A percentile compares a stretch with the other conserved stretches of the same genome.
Evolutionary conservation across 1,140 invertebrate species (phyloP).

Genomic region (Linepithema humile): DNA sequence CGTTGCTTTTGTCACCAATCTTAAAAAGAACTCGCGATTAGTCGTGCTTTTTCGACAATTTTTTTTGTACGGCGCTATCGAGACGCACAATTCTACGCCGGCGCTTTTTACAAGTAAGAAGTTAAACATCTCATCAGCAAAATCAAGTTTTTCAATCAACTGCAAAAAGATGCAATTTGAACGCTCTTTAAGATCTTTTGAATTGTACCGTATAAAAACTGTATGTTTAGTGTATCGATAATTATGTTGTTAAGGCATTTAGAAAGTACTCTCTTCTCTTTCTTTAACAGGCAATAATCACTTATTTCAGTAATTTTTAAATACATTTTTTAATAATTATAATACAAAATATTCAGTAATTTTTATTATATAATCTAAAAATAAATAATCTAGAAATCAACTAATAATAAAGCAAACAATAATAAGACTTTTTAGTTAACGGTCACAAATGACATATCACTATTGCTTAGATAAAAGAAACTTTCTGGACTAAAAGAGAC

Average conservation of each 20-base stretch:
- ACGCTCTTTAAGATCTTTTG: background rate
- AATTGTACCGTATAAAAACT: background rate
- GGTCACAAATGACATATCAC: too few relatives aligned
- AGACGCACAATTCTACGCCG: conserved; percentile 20
- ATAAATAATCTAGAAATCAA: too few relatives aligned
- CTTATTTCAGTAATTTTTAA: background rate
- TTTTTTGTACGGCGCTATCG: conserved; percentile 39
- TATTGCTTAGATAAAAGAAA: too few relatives aligned
- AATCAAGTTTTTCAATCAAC: conserved; percentile 66
- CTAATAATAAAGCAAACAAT: too few relatives aligned
- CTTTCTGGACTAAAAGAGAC: too few relatives aligned
- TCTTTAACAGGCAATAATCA: too few relatives aligned
- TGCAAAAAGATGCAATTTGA: background rate
- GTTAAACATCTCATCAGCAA: conserved; percentile 53
- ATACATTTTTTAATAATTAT: background rate
- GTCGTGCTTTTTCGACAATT: conserved; percentile 18
- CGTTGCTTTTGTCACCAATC: background rate
- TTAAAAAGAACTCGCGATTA: background rate
- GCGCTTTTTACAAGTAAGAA: conserved; percentile 5
- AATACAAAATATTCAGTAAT: too few relatives aligned
- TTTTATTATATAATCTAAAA: too few relatives aligned
- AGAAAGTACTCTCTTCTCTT: too few relatives aligned
- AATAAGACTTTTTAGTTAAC: too few relatives aligned
- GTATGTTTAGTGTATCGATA: background rate
- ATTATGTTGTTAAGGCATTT: background rate